Percentiles rank a stretch among this genome's conserved stretches.
Conservation (phyloP, 2,888 invertebrate genomes). For the Schrankia costaestrigalis region DNA sequence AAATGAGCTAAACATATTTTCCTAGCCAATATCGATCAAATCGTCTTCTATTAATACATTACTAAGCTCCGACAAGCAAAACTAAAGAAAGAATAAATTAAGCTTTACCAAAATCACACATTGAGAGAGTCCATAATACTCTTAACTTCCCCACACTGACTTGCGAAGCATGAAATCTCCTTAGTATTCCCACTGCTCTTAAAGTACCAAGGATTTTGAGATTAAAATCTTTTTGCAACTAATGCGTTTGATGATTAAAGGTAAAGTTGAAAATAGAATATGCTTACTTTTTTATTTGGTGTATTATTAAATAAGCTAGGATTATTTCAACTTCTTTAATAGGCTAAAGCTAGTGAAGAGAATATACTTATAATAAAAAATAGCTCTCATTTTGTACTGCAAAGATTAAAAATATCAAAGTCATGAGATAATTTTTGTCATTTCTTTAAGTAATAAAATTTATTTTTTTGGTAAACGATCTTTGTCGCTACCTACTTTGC, state of each 20-base stretch:
- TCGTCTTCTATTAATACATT: slow-evolving; percentile 1
- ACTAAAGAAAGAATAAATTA: slow-evolving; percentile 9
- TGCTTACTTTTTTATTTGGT: too few relatives aligned
- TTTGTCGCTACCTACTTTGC: too few relatives aligned
- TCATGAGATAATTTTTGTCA: too few relatives aligned
- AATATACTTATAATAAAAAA: too few relatives aligned
- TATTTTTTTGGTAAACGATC: too few relatives aligned
- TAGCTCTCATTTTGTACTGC: too few relatives aligned
- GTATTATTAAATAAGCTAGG: too few relatives aligned
- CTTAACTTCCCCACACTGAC: slow-evolving; percentile 18
- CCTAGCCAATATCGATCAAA: slow-evolving; percentile 1
- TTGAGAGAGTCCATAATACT: slow-evolving; percentile 17
- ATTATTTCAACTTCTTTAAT: too few relatives aligned
- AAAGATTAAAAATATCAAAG: too few relatives aligned
- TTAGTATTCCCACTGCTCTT: slow-evolving; percentile 23
- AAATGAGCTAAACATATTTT: neutral
- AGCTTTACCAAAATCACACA: slow-evolving; percentile 7
- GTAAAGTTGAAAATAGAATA: too few relatives aligned
- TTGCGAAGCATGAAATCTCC: slow-evolving; percentile 30
- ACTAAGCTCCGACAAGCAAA: slow-evolving; percentile 1
- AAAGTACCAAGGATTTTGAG: slow-evolving; percentile 20
- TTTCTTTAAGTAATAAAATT: too few relatives aligned
- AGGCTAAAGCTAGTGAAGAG: too few relatives aligned
- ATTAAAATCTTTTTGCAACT: slow-evolving; percentile 23
- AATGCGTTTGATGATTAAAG: slow-evolving; percentile 23